phyloP scores from a whole-genome alignment of 1,140 invertebrate species.

The Apolygus lucorum region DNA sequence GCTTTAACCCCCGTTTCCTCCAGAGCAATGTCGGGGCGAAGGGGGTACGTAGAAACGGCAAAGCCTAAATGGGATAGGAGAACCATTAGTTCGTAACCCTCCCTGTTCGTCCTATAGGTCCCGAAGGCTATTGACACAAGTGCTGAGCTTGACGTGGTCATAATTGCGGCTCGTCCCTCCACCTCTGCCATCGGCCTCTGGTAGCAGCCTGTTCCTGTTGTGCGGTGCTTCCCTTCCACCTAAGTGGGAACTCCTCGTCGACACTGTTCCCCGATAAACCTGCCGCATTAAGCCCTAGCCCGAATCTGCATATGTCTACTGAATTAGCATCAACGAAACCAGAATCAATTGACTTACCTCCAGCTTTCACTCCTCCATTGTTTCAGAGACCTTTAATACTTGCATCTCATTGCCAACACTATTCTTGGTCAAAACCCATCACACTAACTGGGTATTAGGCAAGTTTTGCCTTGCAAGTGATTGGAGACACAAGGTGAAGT shows the following conservation, averaged over 20 bases:
- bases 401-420: no score
- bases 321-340: slow-evolving; percentile 1
- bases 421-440: no score
- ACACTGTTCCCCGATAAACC: slow-evolving; percentile 7
- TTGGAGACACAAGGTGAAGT: no score
- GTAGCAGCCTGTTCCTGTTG: slow-evolving; percentile 8
- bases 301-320: slow-evolving; percentile 9
- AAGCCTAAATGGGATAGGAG: background rate
- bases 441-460: no score
- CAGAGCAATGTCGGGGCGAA: background rate
- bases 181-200: background rate
- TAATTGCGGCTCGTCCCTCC: background rate
- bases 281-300: background rate
- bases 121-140: slow-evolving; percentile 8
- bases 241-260: slow-evolving; percentile 7
- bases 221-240: background rate
- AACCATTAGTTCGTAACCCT: background rate
- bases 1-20: background rate
- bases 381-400: no score
- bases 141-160: slow-evolving; percentile 16
- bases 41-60: no score
- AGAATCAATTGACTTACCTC: slow-evolving; percentile 3
- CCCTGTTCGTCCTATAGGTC: background rate
- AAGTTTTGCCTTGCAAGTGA: no score
- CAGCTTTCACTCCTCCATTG: background rate